phyloP scores from a whole-genome alignment of 2,888 invertebrate genomes.

The Ornithoptera alexandrae region DNA sequence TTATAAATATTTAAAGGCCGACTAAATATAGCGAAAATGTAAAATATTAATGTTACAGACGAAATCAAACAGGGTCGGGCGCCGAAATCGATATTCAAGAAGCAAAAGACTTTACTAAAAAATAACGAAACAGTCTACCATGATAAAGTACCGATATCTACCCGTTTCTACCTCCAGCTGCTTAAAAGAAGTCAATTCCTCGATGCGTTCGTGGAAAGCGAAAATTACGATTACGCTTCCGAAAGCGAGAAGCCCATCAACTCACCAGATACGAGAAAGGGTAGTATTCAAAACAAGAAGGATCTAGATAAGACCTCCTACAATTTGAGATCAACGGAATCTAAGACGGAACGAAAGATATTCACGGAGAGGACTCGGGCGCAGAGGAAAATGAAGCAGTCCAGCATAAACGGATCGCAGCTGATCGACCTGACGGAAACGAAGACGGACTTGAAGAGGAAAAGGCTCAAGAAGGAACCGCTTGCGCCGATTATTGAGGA shows the following conservation, averaged over 20 bases:
- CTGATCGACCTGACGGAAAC: conserved; percentile 34
- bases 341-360: conserved; percentile 60
- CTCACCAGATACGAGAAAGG: conserved; percentile 46
- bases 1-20: background rate
- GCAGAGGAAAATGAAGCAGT: conserved; percentile 40
- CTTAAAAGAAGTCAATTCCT: conserved; percentile 68
- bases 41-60: conserved; percentile 37
- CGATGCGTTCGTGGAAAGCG: conserved; percentile 55
- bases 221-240: conserved; percentile 67
- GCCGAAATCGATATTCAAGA: conserved; percentile 50
- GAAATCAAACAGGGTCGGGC: conserved; percentile 48
- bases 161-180: conserved; percentile 67
- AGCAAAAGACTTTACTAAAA: conserved; percentile 60
- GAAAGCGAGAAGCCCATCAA: conserved; percentile 59
- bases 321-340: conserved; percentile 62
- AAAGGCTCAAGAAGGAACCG: conserved; percentile 51
- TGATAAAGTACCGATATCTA: conserved; percentile 71
- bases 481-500: conserved; percentile 70
- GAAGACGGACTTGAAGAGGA: conserved; percentile 35
- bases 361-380: conserved; percentile 50
- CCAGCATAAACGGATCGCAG: conserved; percentile 32
- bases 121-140: conserved; percentile 65
- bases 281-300: conserved; percentile 42
- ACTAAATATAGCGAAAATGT: background rate
- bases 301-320: conserved; percentile 55